Evolutionary conservation across 2,888 invertebrate species (phyloP).

Genomic region (Lycocerus yunnanus): DNA sequence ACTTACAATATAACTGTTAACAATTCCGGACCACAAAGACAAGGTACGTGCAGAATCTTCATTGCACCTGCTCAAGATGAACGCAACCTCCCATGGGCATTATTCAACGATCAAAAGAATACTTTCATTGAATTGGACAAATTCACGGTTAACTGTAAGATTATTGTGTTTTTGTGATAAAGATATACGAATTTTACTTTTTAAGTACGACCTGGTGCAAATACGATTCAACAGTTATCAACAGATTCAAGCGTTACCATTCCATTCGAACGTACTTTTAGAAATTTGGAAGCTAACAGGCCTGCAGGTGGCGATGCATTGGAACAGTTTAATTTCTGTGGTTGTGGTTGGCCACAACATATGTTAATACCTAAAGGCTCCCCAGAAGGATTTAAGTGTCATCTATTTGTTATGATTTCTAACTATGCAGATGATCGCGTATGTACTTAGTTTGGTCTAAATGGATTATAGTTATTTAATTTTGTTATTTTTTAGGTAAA

Average conservation of each 20-base stretch:
- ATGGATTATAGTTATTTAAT: not conserved
- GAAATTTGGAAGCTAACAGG: conserved; percentile 67
- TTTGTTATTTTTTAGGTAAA: conserved; percentile 49
- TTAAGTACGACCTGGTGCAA: conserved; percentile 69
- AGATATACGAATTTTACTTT: not conserved
- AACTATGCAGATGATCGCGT: conserved; percentile 66
- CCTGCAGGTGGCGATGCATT: conserved; percentile 62
- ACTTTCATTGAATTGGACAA: conserved; percentile 77
- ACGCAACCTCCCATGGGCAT: conserved; percentile 63
- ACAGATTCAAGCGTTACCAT: conserved; percentile 81
- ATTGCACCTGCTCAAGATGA: conserved; percentile 70
- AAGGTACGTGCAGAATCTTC: conserved; percentile 73
- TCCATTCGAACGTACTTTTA: conserved; percentile 81
- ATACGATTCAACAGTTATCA: conserved; percentile 70
- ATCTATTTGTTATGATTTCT: conserved; percentile 79
- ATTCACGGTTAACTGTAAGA: conserved; percentile 67
- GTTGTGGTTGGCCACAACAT: conserved; percentile 88
- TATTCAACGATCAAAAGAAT: conserved; percentile 65
- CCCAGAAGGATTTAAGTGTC: conserved; percentile 66
- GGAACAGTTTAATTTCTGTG: conserved; percentile 77
- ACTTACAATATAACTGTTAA: conserved; percentile 60
- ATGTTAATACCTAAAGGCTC: conserved; percentile 77
- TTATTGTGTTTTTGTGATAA: not conserved
- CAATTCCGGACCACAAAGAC: conserved; percentile 56
- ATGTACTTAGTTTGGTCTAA: not conserved